Base-by-base conservation (phyloP, 2,797 vertebrate genomes). In the Gymnothorax javanicus region DNA sequence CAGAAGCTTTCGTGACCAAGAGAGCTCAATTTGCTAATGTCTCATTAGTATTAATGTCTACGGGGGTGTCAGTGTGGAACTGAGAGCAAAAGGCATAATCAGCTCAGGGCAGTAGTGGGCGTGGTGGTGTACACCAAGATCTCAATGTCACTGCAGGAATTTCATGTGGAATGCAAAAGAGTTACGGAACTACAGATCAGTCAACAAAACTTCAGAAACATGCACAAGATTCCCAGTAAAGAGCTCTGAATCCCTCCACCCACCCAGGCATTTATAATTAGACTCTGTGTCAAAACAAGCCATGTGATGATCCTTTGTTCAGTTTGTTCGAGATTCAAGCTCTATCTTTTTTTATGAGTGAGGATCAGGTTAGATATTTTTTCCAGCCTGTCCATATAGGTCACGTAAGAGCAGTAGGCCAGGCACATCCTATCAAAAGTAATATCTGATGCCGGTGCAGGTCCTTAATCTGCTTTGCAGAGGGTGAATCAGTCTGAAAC, bases 401-500 rank as follows among this genome's bases (percentile, higher is more conserved):
- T 67, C 83, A 84, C 13, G 33, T 67, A 43, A 4, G 12, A 84
- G 43, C 83, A 67, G n/a, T 9, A 8, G 23, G 15, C 17, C 58
- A 84, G 57, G 60, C 33, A 52, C 1, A 12, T 43, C 60, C 43
- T 69, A 43, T 84, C 59, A 54, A 54, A 84, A 43, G 50, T 43
- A 62, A 84, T 58, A 25, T 1, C 27, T 27, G 25, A 23, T 64
- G 1, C 59, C 54, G 54, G 62, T 43, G 11, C 59, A 81, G 20
- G 20, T 33, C 27, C 11, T 69, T 43, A 54, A 15, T 54, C 62
- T 20, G 17, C 7, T 20, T 67, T 60, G 67, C 83, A 62, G 27
- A 84, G 20, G 59, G 59, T 67, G 83, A 64, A 54, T 84, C 83
- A 84, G 60, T 25, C 62, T 84, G 83, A 23, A 69, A 69, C 43